Evolutionary conservation across 2,113 vertebrate species (phyloP).

Genomic region (Clarias batrachus): DNA sequence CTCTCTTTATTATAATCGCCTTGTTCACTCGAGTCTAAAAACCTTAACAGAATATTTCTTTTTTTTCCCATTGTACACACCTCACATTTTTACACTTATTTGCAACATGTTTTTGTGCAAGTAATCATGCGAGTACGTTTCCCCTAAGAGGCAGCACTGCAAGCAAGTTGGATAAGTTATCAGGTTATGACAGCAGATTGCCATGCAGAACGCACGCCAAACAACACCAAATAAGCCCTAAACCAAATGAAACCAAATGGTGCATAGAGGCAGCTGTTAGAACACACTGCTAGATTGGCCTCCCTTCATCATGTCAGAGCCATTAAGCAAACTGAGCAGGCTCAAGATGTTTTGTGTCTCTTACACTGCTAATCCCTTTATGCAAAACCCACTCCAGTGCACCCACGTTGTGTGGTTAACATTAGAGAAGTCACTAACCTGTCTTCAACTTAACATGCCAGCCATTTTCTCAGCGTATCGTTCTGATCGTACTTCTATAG

Average conservation of each 20-base stretch:
- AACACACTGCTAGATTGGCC: conserved; percentile 63
- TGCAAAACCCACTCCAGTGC: conserved; percentile 57
- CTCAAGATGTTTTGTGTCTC: conserved; percentile 56
- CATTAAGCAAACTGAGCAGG: conserved; percentile 60
- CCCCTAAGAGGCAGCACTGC: background rate
- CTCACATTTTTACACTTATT: background rate
- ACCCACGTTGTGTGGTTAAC: conserved; percentile 61
- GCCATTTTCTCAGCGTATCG: conserved; percentile 53
- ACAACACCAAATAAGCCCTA: conserved; percentile 57
- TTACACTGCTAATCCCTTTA: conserved; percentile 40
- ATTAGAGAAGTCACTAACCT: conserved; percentile 61
- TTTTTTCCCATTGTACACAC: background rate
- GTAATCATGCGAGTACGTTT: background rate
- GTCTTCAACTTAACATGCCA: conserved; percentile 55
- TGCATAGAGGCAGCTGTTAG: conserved; percentile 65
- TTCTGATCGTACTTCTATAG: conserved; percentile 42
- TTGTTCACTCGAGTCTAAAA: background rate
- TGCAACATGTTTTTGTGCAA: background rate
- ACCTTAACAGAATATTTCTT: background rate
- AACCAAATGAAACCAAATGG: conserved; percentile 59
- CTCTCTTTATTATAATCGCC: background rate
- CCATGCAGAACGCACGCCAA: conserved; percentile 58
- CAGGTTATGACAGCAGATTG: conserved; percentile 56
- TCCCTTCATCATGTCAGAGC: conserved; percentile 64
- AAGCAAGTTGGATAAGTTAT: conserved; percentile 65